Evolutionary conservation across 2,888 invertebrate genomes (phyloP).

Genomic region (Balanococcus diminutus): DNA sequence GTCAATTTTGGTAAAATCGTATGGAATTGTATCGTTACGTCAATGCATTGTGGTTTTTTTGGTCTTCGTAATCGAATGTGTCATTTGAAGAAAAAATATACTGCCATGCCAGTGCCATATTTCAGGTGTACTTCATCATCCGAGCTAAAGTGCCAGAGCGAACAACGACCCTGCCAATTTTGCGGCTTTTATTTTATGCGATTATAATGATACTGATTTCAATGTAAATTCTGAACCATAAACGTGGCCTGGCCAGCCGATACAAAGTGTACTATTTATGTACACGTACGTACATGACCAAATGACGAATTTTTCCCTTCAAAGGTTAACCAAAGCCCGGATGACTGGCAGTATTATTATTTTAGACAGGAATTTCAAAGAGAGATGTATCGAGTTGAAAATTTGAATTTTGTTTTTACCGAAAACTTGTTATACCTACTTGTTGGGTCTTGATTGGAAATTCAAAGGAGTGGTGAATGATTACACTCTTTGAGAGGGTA

Average conservation of each 20-base stretch:
- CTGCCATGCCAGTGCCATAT: background rate
- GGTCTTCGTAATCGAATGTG: conserved; percentile 4
- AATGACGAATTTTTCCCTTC: background rate
- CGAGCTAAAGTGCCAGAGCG: background rate
- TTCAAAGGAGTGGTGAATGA: too few relatives aligned
- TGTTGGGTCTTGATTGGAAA: too few relatives aligned
- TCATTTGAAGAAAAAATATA: conserved; percentile 20
- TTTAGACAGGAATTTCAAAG: too few relatives aligned
- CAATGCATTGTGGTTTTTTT: conserved; percentile 11
- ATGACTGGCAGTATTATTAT: background rate
- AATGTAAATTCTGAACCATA: background rate
- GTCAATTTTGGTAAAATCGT: background rate
- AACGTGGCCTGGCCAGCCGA: background rate
- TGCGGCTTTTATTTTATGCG: background rate
- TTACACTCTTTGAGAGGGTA: too few relatives aligned
- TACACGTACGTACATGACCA: too few relatives aligned
- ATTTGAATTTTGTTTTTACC: too few relatives aligned
- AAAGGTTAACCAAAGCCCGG: background rate
- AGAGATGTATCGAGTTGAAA: too few relatives aligned
- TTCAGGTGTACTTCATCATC: background rate
- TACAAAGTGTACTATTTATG: too few relatives aligned
- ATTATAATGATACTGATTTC: background rate
- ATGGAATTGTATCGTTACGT: background rate
- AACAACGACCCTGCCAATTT: background rate
- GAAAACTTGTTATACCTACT: too few relatives aligned